phyloP scores from a whole-genome alignment of 2,888 invertebrate genomes.

The Rapana venosa region DNA sequence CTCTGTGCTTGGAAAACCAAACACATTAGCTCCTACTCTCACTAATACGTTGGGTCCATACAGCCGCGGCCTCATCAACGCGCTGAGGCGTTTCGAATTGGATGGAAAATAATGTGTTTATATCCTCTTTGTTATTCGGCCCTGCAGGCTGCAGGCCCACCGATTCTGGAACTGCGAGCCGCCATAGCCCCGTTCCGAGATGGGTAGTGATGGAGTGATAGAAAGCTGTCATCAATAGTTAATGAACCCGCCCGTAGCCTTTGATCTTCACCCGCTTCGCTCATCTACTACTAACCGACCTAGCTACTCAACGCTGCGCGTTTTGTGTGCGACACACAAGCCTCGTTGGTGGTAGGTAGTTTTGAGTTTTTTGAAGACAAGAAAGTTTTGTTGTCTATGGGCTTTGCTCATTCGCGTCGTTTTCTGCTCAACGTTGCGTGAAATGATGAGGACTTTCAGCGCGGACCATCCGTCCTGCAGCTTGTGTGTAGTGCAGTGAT shows the following conservation, averaged over 20 bases:
- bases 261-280: constrained; percentile 32
- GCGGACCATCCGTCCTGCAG: background rate
- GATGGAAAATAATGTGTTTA: constrained; percentile 48
- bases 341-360: too few relatives aligned
- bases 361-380: too few relatives aligned
- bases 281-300: background rate
- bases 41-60: constrained; percentile 25
- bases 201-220: constrained; percentile 38
- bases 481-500: background rate
- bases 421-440: constrained; percentile 19
- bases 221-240: constrained; percentile 48
- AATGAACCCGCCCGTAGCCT: constrained; percentile 46
- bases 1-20: constrained; percentile 31
- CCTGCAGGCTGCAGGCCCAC: background rate
- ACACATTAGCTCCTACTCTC: constrained; percentile 43
- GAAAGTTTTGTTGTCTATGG: background rate
- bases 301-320: background rate
- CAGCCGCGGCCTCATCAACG: constrained; percentile 35
- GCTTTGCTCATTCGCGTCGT: constrained; percentile 14
- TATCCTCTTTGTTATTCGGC: constrained; percentile 45
- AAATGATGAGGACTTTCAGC: background rate
- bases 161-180: background rate
- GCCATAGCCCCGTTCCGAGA: background rate
- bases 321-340: background rate
- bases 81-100: constrained; percentile 44